Evolutionary conservation across 2,888 invertebrate genomes (phyloP).

Genomic region (Parapristionchus giblindavisi): DNA sequence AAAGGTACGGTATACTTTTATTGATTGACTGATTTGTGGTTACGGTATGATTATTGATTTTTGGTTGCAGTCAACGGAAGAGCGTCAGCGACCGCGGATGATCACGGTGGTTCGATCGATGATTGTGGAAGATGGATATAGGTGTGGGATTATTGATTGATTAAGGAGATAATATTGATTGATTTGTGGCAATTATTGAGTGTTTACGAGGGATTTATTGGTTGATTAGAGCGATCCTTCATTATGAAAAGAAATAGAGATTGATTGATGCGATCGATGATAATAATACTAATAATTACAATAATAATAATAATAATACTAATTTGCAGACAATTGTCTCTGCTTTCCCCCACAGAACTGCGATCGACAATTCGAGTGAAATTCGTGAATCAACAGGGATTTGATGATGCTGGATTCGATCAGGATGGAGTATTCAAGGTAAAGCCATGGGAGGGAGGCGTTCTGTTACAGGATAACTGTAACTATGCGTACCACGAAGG

Average conservation of each 20-base stretch:
- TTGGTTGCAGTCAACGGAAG: conserved; percentile 5
- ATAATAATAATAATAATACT: too few species aligned
- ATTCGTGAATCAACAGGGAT: conserved; percentile 91
- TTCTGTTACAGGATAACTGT: too few species aligned
- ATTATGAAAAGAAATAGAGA: not conserved
- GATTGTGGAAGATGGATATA: conserved; percentile 80
- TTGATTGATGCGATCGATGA: not conserved
- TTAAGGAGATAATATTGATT: too few species aligned
- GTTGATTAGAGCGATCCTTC: not conserved
- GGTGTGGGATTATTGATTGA: too few species aligned
- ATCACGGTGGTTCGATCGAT: conserved; percentile 86
- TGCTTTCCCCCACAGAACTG: conserved; percentile 84
- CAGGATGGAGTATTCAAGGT: conserved; percentile 96
- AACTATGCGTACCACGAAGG: too few species aligned
- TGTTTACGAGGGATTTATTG: too few species aligned
- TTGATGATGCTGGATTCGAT: conserved; percentile 99
- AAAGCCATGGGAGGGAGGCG: not conserved
- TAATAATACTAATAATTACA: too few species aligned
- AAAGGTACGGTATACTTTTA: conserved; percentile 73
- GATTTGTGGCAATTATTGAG: too few species aligned
- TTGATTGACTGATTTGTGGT: conserved; percentile 72
- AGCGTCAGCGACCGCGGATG: conserved; percentile 12
- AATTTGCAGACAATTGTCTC: conserved; percentile 87
- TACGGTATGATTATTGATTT: conserved; percentile 76
- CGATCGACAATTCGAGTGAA: conserved; percentile 94